A percentile compares a stretch with the other conserved stretches of the same genome.
Evolutionary conservation across 2,797 vertebrate species (phyloP).

Genomic region (Austrolebias charrua): DNA sequence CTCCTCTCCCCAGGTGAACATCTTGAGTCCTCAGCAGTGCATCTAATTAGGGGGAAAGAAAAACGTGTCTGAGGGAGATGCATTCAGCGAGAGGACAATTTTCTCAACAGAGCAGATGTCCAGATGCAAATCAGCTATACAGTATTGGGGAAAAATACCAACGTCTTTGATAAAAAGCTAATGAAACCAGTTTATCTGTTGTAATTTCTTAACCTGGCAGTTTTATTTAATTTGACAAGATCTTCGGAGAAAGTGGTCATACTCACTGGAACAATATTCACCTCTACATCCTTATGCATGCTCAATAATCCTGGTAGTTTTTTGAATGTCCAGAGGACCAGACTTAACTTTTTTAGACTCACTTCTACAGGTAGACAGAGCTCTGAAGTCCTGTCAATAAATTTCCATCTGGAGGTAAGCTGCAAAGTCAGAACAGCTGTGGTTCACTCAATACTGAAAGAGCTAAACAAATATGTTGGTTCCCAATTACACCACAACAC

Average conservation of each 20-base stretch:
- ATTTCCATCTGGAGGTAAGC: not conserved
- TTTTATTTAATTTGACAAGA: not conserved
- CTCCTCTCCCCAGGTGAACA: slow-evolving; percentile 67
- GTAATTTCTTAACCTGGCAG: slow-evolving; percentile 5
- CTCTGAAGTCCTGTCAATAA: not conserved
- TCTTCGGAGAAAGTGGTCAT: not conserved
- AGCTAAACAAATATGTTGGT: too few species aligned
- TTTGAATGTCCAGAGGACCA: too few species aligned
- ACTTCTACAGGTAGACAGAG: not conserved
- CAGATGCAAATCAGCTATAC: slow-evolving; percentile 39
- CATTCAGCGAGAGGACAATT: slow-evolving; percentile 28
- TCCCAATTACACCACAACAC: not conserved
- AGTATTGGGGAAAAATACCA: not conserved
- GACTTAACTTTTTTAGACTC: too few species aligned
- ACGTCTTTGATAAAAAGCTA: slow-evolving; percentile 16
- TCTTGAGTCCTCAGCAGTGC: slow-evolving; percentile 64
- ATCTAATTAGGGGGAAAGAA: slow-evolving; percentile 68
- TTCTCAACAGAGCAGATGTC: slow-evolving; percentile 29
- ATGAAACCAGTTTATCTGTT: slow-evolving; percentile 23
- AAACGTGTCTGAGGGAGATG: slow-evolving; percentile 47
- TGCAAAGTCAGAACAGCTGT: not conserved
- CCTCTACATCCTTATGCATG: too few species aligned
- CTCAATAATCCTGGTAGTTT: too few species aligned
- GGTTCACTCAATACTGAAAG: not conserved
- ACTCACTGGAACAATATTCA: not conserved